Base-by-base conservation (phyloP, 92 coral and sea anemone genomes). In the Hydrozoanthus gracilis region DNA sequence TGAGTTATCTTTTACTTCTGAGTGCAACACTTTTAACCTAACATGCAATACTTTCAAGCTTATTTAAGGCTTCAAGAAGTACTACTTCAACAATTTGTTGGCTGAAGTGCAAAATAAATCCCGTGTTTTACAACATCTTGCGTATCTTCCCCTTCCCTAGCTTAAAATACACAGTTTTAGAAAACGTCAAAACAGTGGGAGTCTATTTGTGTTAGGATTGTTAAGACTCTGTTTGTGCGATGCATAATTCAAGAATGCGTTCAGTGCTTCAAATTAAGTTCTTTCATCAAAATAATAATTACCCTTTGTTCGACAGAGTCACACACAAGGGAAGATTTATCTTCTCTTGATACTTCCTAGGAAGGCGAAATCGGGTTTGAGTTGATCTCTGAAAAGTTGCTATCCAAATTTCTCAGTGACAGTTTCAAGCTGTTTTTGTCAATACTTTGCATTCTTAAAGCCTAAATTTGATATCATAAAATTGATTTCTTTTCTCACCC, bases 251-350 rank as follows among this genome's bases (percentile, higher is more conserved):
- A 80, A 17, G 51, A 49, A 74, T 64, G 46, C 85, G 60, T 62
- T 80, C 66, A 80, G 64, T 80, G 72, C 85, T 66, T 61, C 69
- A 80, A 80, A 80, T 80, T 16, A 64, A 64, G 73, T 62, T 80
- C 85, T 49, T 80, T 80, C 49, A 70, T 46, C 74, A 51, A 17
- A 80, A 46, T 65, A 46, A 48, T 80, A 80, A 65, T 80, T 79
- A 79, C 84, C 67, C 60, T 17, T 65, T 80, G 85, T 65, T 80
- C 48, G 75, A 35, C 16, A 18, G 61, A 48, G 64, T 46, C 75
- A 65, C 60, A 48, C 35, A 49, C 64, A 47, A 16, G 72, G 84
- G 73, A 64, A 64, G 73, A 77, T 79, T 79, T 62, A 73, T 61
- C 52, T 7, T 79, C 48, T 79, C 73, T 66, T 46, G 84, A 80